Percentiles rank a stretch among this genome's conserved stretches.
phyloP scores from a whole-genome alignment of 92 coral and sea anemone species.

The Actinostola sp. region DNA sequence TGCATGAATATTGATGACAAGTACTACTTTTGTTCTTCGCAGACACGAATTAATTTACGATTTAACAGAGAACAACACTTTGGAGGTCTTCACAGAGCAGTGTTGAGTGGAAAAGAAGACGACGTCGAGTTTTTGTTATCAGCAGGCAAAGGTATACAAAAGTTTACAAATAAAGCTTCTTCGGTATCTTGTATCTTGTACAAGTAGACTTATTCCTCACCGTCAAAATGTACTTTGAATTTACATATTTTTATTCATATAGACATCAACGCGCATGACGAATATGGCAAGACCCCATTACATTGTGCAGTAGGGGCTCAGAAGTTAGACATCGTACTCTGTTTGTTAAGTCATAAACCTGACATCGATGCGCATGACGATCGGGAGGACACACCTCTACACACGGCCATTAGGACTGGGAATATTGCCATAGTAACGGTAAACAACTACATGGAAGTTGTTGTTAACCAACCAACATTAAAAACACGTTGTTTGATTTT shows the following conservation, averaged over 20 bases:
- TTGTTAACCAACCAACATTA: not conserved
- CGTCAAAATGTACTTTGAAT: not conserved
- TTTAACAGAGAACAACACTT: slow-evolving; percentile 75
- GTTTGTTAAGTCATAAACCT: slow-evolving; percentile 81
- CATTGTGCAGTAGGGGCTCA: slow-evolving; percentile 89
- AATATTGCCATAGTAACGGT: slow-evolving; percentile 79
- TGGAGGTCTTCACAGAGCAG: slow-evolving; percentile 88
- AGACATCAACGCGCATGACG: slow-evolving; percentile 91
- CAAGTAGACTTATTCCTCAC: not conserved
- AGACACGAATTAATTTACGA: slow-evolving; percentile 84
- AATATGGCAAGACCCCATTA: slow-evolving; percentile 87
- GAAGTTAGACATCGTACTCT: slow-evolving; percentile 81
- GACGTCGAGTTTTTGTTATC: slow-evolving; percentile 83
- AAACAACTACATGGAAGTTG: too few species aligned
- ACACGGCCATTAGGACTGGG: slow-evolving; percentile 83
- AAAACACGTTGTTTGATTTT: too few species aligned
- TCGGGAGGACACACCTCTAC: slow-evolving; percentile 84
- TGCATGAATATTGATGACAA: too few species aligned
- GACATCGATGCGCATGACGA: slow-evolving; percentile 91
- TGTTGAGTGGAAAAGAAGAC: slow-evolving; percentile 73
- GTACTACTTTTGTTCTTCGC: not conserved
- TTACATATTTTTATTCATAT: not conserved
- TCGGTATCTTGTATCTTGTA: too few species aligned
- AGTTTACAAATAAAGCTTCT: too few species aligned
- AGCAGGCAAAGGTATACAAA: slow-evolving; percentile 73